Conservation (phyloP, 2,888 invertebrate genomes). For the Macrophya alboannulata region DNA sequence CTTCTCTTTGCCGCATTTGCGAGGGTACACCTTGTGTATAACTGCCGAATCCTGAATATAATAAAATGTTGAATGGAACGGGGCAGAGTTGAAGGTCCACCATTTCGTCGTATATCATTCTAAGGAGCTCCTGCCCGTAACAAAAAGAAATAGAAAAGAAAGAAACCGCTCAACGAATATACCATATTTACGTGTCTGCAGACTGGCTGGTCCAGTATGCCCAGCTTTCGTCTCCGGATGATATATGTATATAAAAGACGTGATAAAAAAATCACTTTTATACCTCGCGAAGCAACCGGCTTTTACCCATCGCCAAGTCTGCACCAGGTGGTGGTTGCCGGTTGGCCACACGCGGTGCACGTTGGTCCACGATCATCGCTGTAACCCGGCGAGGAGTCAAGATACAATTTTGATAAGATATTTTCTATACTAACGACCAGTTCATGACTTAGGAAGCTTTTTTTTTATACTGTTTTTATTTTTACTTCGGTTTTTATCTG, state of each 20-base stretch:
- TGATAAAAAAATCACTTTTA: constrained; percentile 36
- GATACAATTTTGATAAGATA: background rate
- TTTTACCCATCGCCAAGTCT: constrained; percentile 24
- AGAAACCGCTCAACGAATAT: background rate
- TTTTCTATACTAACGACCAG: background rate
- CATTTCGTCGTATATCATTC: constrained; percentile 39
- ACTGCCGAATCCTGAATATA: constrained; percentile 19
- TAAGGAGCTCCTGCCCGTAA: constrained; percentile 24
- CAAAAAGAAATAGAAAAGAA: constrained; percentile 11
- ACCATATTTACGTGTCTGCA: constrained; percentile 39
- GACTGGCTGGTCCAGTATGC: background rate
- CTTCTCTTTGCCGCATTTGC: background rate
- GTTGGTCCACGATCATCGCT: background rate
- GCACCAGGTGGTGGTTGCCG: constrained; percentile 13
- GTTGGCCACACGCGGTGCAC: background rate
- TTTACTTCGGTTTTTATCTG: background rate
- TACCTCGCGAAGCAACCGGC: background rate
- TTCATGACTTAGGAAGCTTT: background rate
- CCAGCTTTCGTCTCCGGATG: constrained; percentile 28
- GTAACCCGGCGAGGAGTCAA: background rate
- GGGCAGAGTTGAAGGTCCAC: constrained; percentile 17
- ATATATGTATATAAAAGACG: constrained; percentile 22
- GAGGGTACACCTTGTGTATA: constrained; percentile 17
- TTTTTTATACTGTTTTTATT: background rate
- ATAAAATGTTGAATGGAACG: constrained; percentile 16